Base-by-base conservation (phyloP, 30 jellyfish, hydroid and myxozoan genomes). In the Morbakka virulenta region DNA sequence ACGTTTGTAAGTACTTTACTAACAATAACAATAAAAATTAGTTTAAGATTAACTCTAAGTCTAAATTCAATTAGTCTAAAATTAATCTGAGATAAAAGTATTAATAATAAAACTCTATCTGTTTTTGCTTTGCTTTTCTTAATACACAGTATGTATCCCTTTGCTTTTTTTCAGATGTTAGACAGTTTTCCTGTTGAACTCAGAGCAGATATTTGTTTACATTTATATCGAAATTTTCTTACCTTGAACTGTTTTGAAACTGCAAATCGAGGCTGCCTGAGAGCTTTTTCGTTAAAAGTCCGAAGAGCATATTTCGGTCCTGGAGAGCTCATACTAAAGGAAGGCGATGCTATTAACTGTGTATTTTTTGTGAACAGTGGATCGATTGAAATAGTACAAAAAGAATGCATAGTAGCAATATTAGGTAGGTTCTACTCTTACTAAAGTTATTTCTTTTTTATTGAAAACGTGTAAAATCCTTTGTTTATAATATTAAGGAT, bases 391-490 rank as follows among this genome's bases (percentile, higher is more conserved):
- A 77, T 89, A 21, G 97, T 89, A 27, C 97, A 89, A 67, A 76
- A 74, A 28, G 97, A 89, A 2, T 89, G 88, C 83, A 89, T 89
- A 34, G 97, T 89, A 14, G 97, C 97, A 13, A 89, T 89, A 11
- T 74, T 89, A 28, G 97, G 97, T 89, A 75, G 65, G 90, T 35
- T 35, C 14, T 34, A 28, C 0, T 4, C 51, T 49, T 35, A 23
- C 20, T 72, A 12, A 22, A 13, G 31, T 69, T 3, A 29, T 4
- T 69, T 29, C 79, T 28, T 24, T 11, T 68, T 4, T 31, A 11
- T 2, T n/a, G n/a, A n/a, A n/a, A n/a, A n/a, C n/a, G n/a, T n/a
- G n/a, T n/a, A n/a, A n/a, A n/a, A n/a, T n/a, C n/a, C n/a, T n/a
- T n/a, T n/a, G n/a, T n/a, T n/a, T n/a, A n/a, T n/a, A n/a, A n/a